These are phyloP conservation scores for Calidris pygmaea DNA, from an alignment of 2,113 vertebrate genomes.

Conservation along the genomic window DNA sequence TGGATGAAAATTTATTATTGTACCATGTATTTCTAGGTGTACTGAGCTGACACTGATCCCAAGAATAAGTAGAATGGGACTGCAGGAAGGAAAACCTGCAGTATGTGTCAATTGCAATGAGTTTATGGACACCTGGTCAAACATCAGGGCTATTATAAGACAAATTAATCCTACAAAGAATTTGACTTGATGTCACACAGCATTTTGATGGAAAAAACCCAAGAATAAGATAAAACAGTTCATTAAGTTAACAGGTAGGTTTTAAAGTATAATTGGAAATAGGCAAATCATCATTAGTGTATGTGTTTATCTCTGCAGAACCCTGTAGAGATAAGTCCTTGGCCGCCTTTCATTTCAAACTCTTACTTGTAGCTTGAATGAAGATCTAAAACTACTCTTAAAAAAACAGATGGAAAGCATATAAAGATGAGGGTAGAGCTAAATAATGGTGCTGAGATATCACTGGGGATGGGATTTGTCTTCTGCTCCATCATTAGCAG, in stretches of 20 bases:
- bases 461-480: background rate
- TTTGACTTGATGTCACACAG: background rate
- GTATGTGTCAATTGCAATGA: background rate
- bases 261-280: background rate
- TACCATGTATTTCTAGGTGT: background rate
- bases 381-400: background rate
- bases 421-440: background rate
- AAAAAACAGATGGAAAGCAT: background rate
- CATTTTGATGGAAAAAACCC: background rate
- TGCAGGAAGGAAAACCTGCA: background rate
- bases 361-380: background rate
- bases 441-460: background rate
- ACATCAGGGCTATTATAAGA: background rate
- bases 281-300: background rate
- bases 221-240: background rate
- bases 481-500: background rate
- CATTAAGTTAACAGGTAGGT: background rate
- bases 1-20: background rate
- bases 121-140: background rate
- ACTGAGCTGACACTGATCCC: background rate
- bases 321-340: background rate
- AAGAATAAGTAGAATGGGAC: background rate
- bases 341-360: background rate
- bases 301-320: background rate
- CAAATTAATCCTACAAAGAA: background rate